Base-by-base conservation (phyloP, 2,113 vertebrate species). In the Ia io region DNA sequence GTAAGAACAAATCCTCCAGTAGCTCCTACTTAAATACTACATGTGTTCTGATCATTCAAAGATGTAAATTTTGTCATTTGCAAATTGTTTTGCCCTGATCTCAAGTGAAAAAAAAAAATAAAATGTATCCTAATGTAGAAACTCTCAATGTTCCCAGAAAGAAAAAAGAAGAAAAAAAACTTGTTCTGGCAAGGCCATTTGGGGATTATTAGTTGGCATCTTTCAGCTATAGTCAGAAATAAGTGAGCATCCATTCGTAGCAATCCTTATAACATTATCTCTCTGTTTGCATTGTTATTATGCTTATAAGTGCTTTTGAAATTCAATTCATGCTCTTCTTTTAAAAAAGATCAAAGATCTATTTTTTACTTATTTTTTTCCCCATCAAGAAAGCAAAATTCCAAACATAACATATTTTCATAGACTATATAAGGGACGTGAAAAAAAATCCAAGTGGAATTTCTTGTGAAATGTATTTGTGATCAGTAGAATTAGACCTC, bases 111-210 rank as follows among this genome's bases (percentile, higher is more conserved):
- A 97, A 67, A 63, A 67, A n/a, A n/a, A 63, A 40, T 51, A 73
- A 88, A 78, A 90, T 44, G 22, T 83, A 49, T 23, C 73, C 84
- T 78, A 49, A 88, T 82, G 74, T 84, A 32, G 92, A 91, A 65
- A 63, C 47, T 14, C 85, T 93, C 95, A 97, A 44, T 67, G 65
- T 67, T 95, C 53, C 67, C 61, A 61, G 77, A 90, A 97, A 56
- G 97, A 96, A 97, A 97, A 96, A 96, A 98, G 94, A 76, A 97
- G 78, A 96, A 78, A 96, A 97, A 80, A 42, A 90, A 53, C 86
- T 94, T 94, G 2, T 42, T 93, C 37, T 93, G 90, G 37, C 37
- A 97, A 97, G 95, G 96, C 47, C 90, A 63, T 4, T 74, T 94
- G 23, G 14, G 10, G 25, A 71, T 80, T 97, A 71, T 90, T 88